These are phyloP conservation scores for Asarcornis scutulata DNA, from an alignment of 2,113 vertebrate genomes.

Conservation along the genomic window DNA sequence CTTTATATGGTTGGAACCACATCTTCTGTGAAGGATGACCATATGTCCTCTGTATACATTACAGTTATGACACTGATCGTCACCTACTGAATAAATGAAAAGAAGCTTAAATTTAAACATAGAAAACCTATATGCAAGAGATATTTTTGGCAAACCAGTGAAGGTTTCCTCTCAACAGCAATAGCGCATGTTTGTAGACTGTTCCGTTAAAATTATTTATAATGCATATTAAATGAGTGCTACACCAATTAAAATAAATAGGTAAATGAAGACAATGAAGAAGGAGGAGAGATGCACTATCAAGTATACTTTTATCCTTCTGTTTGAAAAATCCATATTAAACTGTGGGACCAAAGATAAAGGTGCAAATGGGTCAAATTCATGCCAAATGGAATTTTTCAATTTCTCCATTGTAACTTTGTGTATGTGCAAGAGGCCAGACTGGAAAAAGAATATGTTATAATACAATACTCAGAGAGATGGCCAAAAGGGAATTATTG, in stretches of 20 bases:
- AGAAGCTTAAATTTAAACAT: neutral
- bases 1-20: neutral
- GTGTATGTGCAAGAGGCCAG: neutral
- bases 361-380: neutral
- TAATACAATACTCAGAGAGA: constrained; percentile 38
- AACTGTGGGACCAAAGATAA: neutral
- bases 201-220: neutral
- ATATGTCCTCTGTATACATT: neutral
- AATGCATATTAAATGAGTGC: neutral
- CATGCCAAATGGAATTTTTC: neutral
- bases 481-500: constrained; percentile 43
- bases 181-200: neutral
- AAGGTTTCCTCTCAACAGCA: neutral
- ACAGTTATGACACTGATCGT: neutral
- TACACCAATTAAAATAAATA: neutral
- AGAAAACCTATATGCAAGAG: neutral
- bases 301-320: neutral
- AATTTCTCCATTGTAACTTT: constrained; percentile 4
- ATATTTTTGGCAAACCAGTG: neutral
- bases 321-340: neutral
- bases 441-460: constrained; percentile 31
- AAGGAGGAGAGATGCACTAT: neutral
- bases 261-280: neutral
- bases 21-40: neutral
- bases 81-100: neutral